These are phyloP conservation scores for Nowickia ferox DNA, from an alignment of 2,888 invertebrate genomes.

Conservation along the genomic window DNA sequence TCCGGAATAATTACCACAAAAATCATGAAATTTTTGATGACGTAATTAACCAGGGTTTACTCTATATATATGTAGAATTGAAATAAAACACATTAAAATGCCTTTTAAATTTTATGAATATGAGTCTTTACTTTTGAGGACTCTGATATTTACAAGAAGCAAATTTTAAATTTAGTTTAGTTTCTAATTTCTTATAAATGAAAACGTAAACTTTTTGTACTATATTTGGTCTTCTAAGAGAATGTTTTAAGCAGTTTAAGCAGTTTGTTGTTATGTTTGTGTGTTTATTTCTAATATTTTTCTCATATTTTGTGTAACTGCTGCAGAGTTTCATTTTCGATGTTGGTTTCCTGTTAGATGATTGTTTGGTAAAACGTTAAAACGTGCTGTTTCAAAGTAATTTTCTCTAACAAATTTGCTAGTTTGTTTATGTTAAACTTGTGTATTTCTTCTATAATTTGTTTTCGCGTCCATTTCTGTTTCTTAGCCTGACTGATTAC, in stretches of 20 bases:
- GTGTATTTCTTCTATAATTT: conserved; percentile 29
- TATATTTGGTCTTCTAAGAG: neutral
- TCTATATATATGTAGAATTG: no score
- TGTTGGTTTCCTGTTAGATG: conserved; percentile 69
- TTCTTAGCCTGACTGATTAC: conserved; percentile 66
- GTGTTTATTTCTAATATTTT: conserved; percentile 21
- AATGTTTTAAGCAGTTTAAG: conserved; percentile 17
- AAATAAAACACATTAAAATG: no score
- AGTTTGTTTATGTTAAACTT: conserved; percentile 47
- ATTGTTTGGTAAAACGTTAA: conserved; percentile 69
- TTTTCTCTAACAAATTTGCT: conserved; percentile 70
- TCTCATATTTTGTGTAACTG: neutral
- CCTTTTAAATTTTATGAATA: no score
- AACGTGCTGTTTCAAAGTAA: conserved; percentile 70
- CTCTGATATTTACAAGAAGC: no score
- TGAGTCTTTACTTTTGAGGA: no score
- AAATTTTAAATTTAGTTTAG: no score
- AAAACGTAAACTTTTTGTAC: conserved; percentile 26
- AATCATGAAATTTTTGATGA: no score
- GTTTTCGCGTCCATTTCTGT: conserved; percentile 22
- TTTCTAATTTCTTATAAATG: neutral
- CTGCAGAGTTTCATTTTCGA: conserved; percentile 25
- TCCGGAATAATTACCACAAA: no score
- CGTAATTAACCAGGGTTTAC: no score
- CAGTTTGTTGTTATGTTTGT: conserved; percentile 42